Base-by-base conservation (phyloP, 2,888 invertebrate genomes). In the Agrotis clavis region DNA sequence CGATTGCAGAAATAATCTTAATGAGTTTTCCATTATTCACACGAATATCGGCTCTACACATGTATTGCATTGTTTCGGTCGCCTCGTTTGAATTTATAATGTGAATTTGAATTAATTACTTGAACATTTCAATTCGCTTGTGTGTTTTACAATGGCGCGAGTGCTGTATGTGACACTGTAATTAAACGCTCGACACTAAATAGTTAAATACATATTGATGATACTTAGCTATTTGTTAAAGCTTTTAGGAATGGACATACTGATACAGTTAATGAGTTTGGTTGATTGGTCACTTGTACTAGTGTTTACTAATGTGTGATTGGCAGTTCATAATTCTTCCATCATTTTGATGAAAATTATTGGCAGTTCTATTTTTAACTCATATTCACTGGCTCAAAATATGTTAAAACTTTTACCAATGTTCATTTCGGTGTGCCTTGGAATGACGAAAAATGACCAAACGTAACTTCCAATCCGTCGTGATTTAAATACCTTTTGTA, bases 1-100 rank as follows among this genome's bases (percentile, higher is more conserved):
- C 62, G 48, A 66, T 69, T 50, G 77, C 67, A 70, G 60, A 67
- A 61, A 61, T 69, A 71, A 81, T 83, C 78, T 78, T 81, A 81
- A 81, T 81, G 70, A 85, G 65, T 66, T 50, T 66, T 74, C 70
- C 74, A 83, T 81, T 65, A 72, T 77, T 73, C 72, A 68, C 68
- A 53, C 41, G 25, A 61, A 25, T 50, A 76, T n/a, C 56, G 7
- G 13, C 35, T 67, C 53, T 54, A 56, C 45, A 56, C 30, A 61
- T 62, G 66, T 56, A 51, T 14, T 67, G 65, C 71, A 83, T 79
- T 74, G 72, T 85, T 70, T 64, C 74, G 60, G 77, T 60, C 45
- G 21, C 59, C 63, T 83, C 71, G 73, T 81, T 71, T 67, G 70
- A 75, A 80, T 80, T 70, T 69, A 70, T 84, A 82, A 82, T 79